Evolutionary conservation across 2,797 vertebrate genomes (phyloP), one percentile per base, ranked within the genome.

Genomic region (Siniperca scherzeri): DNA sequence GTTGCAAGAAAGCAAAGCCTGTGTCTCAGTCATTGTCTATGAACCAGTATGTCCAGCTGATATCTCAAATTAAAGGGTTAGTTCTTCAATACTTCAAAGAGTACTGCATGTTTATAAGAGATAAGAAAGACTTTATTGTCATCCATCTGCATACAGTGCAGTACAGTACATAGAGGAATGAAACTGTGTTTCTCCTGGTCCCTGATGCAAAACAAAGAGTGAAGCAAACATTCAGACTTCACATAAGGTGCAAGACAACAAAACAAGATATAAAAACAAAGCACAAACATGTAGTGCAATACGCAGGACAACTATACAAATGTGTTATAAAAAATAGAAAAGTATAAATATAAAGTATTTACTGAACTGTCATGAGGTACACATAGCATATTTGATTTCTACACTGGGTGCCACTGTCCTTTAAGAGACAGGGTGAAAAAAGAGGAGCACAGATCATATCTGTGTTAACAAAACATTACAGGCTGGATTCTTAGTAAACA

Each of bases 371-470:
- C 19, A 27, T 21, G 27, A 69, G 40, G 4, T 22, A 59, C 59
- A 40, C 13, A 25, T 42, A 48, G n/a, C 13, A 36, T 17, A 12
- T 40, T 2, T 60, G 3, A 17, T 53, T 36, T 74, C 1, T 61
- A 30, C 25, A 30, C 8, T 22, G 10, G n/a, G 62, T 48, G 46
- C 12, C 17, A n/a, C 68, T 68, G 42, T 72, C 44, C 70, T 86
- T 71, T 76, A 78, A 70, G 14, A 67, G 40, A 70, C 17, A 1
- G 19, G 7, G 25, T 12, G 4, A 88, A 25, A 60, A 73, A 25
- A 33, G n/a, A 53, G 33, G 21, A 70, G 13, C 30, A 62, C 0
- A 61, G 50, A 81, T 77, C 25, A 60, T 44, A 72, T 84, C 56
- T 73, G 33, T 68, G 1, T 36, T 36, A 67, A 61, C 40, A 56